Evolutionary conservation across 2,113 vertebrate genomes (phyloP).

Genomic region (Neoarius graeffei): DNA sequence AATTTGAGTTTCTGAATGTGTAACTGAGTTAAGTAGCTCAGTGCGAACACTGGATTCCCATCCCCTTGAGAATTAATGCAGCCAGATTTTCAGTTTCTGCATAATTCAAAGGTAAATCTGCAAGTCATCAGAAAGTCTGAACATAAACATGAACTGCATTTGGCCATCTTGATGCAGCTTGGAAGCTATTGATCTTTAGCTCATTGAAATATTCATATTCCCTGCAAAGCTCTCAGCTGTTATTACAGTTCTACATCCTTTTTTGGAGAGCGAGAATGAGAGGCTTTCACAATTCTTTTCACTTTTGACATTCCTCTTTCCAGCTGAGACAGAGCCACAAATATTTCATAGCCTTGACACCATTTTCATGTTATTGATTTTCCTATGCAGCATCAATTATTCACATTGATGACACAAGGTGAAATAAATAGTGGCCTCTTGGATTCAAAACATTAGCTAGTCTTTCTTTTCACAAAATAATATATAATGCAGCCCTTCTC

Average conservation of each 20-base stretch:
- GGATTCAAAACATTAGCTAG: slow-evolving; percentile 13
- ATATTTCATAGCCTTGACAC: slow-evolving; percentile 55
- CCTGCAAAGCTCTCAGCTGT: slow-evolving; percentile 35
- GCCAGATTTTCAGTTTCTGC: background rate
- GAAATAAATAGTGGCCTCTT: slow-evolving; percentile 44
- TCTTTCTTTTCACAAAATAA: slow-evolving; percentile 33
- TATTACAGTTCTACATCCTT: slow-evolving; percentile 38
- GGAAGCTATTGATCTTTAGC: slow-evolving; percentile 36
- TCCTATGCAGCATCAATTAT: slow-evolving; percentile 52
- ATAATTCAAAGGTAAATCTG: slow-evolving; percentile 27
- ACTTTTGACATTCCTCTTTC: slow-evolving; percentile 37
- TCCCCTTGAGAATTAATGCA: slow-evolving; percentile 4
- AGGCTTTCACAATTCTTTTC: slow-evolving; percentile 36
- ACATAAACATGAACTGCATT: slow-evolving; percentile 8
- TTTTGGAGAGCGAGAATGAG: background rate
- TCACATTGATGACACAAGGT: slow-evolving; percentile 48
- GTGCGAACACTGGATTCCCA: background rate
- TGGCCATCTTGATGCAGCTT: slow-evolving; percentile 8
- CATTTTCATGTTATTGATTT: slow-evolving; percentile 53
- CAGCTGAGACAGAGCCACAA: slow-evolving; percentile 45
- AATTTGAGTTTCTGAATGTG: slow-evolving; percentile 10
- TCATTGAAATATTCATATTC: slow-evolving; percentile 38
- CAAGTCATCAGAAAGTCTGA: slow-evolving; percentile 16
- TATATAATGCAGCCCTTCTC: slow-evolving; percentile 22
- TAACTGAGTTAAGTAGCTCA: background rate